Base-by-base conservation (phyloP, 2,888 invertebrate genomes). In the Thysanoteuthis rhombus region DNA sequence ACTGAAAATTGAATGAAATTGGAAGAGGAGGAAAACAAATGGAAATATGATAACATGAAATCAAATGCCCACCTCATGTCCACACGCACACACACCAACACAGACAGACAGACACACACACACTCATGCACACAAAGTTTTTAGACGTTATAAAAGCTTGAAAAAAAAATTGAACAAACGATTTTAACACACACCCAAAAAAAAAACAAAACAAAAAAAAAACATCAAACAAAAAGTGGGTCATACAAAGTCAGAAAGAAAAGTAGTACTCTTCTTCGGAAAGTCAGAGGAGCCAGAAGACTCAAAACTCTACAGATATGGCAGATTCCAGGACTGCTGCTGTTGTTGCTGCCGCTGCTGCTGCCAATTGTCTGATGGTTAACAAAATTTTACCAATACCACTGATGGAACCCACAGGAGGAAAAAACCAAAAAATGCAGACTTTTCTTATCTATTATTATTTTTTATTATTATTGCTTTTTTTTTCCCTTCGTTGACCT, bases 321-420 rank as follows among this genome's bases (percentile, higher is more conserved):
- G 91, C 91, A 91, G 91, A 91, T 39, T 90, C 91, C 91, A 91
- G 40, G 39, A 91, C 91, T 91, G 91, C 91, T 91, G 91, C 91
- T 91, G 91, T n/a, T 91, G 91, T n/a, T 91, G 91, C 91, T 42
- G 39, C 91, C n/a, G 75, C 75, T 75, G 75, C 75, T 75, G 75
- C 75, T 75, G 75, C 75, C 75, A 75, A 75, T 6, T 75, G 10
- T n/a, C n/a, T n/a, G 36, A 75, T 36, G n/a, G n/a, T 75, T 75
- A n/a, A 75, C 75, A 12, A 36, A 45, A 25, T n/a, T 36, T 25
- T n/a, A 75, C 75, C 16, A 19, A n/a, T 10, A 75, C 75, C n/a
- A 75, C 75, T 75, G n/a, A 75, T 75, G 75, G 16, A 75, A 75
- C 75, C 36, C n/a, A 4, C 12, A 75, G 36, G 75, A 16, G 75